Evolutionary conservation across 2,888 invertebrate species (phyloP).

Genomic region (Tuta absoluta): DNA sequence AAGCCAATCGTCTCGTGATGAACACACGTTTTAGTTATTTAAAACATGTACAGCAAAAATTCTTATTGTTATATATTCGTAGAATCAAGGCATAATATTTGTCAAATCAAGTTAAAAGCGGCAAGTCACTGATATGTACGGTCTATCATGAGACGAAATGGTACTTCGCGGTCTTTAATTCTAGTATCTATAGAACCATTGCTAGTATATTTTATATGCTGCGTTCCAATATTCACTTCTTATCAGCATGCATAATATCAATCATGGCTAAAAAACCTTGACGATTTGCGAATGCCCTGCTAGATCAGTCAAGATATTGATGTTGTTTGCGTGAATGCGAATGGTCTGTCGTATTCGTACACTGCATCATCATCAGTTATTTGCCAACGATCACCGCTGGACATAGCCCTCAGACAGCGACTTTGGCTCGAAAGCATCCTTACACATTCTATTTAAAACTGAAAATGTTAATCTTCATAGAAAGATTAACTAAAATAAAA

Average conservation of each 20-base stretch:
- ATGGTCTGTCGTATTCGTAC: too few relatives aligned
- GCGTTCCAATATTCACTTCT: slow-evolving; percentile 74
- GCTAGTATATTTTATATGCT: slow-evolving; percentile 48
- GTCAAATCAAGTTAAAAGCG: neutral
- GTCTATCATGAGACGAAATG: slow-evolving; percentile 49
- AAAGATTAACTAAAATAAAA: neutral
- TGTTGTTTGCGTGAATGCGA: neutral
- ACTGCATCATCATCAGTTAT: too few relatives aligned
- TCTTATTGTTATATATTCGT: neutral
- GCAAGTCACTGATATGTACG: neutral
- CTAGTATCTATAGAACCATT: slow-evolving; percentile 64
- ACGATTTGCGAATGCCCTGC: neutral
- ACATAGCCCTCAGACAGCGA: too few relatives aligned
- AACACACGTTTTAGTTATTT: neutral
- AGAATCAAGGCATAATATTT: neutral
- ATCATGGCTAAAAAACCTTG: neutral
- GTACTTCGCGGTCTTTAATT: slow-evolving; percentile 57
- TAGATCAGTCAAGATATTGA: neutral
- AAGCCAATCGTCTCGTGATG: slow-evolving; percentile 15
- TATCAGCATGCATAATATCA: slow-evolving; percentile 12
- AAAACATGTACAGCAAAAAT: neutral
- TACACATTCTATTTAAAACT: too few relatives aligned
- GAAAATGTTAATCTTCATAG: too few relatives aligned
- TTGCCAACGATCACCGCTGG: too few relatives aligned
- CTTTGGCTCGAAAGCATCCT: too few relatives aligned